These are phyloP conservation scores for Microtus oregoni DNA, from an alignment of 2,113 vertebrate species.

Conservation along the genomic window DNA sequence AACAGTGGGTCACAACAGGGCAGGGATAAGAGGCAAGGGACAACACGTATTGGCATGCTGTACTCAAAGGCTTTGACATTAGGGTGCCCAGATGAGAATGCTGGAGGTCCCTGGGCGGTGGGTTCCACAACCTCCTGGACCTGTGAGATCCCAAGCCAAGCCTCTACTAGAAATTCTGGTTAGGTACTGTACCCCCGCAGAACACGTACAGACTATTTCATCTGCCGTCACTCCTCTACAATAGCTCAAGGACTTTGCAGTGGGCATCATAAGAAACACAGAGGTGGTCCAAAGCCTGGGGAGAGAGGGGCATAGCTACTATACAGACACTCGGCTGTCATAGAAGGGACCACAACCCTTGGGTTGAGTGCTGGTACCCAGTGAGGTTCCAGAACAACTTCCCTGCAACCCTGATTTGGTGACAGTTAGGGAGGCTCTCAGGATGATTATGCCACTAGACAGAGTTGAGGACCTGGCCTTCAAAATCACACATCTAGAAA, in stretches of 20 bases:
- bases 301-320: background rate
- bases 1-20: conserved; percentile 6
- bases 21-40: fast-evolving
- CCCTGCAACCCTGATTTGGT: background rate
- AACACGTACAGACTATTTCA: background rate
- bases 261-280: background rate
- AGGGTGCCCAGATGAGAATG: fast-evolving
- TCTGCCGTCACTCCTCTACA: fast-evolving
- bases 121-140: background rate
- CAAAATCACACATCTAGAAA: too few relatives aligned
- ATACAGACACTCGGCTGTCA: background rate
- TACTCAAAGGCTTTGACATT: fast-evolving
- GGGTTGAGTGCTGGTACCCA: background rate
- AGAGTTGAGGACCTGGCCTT: background rate
- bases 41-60: background rate
- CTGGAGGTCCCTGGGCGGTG: background rate
- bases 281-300: background rate
- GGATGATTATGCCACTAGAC: fast-evolving
- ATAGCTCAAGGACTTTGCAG: background rate
- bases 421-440: fast-evolving
- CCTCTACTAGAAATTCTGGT: too few relatives aligned
- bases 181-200: background rate
- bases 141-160: background rate
- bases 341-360: background rate
- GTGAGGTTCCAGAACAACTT: background rate